Evolutionary conservation across 2,113 vertebrate species (phyloP).

Genomic region (Deroptyus accipitrinus): DNA sequence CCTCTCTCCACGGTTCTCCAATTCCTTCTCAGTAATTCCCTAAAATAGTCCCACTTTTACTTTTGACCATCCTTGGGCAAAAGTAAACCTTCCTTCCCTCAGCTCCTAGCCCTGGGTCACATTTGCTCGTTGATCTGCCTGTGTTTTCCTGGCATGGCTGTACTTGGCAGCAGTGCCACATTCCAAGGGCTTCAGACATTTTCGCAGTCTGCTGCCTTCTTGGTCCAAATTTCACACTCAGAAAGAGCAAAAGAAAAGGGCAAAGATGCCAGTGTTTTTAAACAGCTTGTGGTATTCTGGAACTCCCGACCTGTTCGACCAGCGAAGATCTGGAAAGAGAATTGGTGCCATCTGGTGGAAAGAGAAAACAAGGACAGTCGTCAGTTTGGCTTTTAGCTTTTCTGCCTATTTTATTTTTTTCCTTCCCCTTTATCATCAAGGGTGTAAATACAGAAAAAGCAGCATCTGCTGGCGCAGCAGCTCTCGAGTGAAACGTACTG

Average conservation of each 20-base stretch:
- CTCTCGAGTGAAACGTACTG: not conserved
- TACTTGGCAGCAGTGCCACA: slow-evolving; percentile 40
- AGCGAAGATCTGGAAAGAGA: not conserved
- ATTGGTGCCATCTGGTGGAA: slow-evolving; percentile 58
- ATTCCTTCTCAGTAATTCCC: not conserved
- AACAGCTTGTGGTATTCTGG: not conserved
- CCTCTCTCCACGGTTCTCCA: not conserved
- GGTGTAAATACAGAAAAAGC: not conserved
- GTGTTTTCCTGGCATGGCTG: not conserved
- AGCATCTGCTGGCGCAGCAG: not conserved
- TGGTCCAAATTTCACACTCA: slow-evolving; percentile 34
- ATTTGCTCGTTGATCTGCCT: not conserved
- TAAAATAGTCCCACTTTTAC: slow-evolving; percentile 4
- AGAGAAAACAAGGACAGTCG: not conserved
- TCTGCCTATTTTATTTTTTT: not conserved
- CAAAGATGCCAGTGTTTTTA: slow-evolving; percentile 20
- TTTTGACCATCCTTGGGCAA: not conserved
- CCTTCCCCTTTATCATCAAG: not conserved
- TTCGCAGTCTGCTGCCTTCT: slow-evolving; percentile 24
- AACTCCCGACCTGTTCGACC: not conserved
- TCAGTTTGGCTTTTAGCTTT: not conserved
- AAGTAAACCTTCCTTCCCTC: not conserved
- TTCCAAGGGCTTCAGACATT: slow-evolving; percentile 49
- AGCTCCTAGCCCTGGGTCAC: not conserved
- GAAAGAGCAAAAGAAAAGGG: slow-evolving; percentile 35